Percentiles rank a stretch among this genome's conserved stretches.
phyloP scores from a whole-genome alignment of 2,113 vertebrate genomes.

The Ginglymostoma cirratum region DNA sequence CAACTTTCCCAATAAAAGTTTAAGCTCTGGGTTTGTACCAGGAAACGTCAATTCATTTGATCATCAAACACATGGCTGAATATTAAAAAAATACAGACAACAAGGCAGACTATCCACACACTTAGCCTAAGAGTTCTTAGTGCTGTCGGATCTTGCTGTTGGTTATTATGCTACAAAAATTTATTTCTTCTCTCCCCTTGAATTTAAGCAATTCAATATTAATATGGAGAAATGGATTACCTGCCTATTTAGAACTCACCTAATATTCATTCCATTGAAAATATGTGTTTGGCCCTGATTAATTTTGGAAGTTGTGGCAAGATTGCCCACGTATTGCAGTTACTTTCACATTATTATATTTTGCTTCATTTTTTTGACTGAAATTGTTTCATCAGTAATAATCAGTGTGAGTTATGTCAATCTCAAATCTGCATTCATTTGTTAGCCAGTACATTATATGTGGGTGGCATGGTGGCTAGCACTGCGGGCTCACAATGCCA shows the following conservation, averaged over 20 bases:
- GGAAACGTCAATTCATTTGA: neutral
- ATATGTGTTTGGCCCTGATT: neutral
- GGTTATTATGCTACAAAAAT: neutral
- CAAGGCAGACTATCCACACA: neutral
- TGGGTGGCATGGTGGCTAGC: no score
- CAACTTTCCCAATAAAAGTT: neutral
- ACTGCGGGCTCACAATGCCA: no score
- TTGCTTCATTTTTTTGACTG: neutral
- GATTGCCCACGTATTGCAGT: neutral
- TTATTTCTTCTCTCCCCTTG: no score
- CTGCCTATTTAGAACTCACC: neutral
- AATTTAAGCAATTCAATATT: neutral
- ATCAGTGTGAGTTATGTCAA: neutral
- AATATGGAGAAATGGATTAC: neutral
- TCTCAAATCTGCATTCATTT: neutral
- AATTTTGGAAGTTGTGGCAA: neutral
- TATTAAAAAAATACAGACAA: neutral
- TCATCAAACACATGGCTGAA: neutral
- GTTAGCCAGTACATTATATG: no score
- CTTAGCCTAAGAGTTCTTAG: neutral
- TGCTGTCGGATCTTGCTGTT: neutral
- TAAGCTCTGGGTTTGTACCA: neutral
- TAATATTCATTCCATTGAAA: neutral
- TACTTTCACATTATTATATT: neutral
- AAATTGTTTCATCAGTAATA: neutral